These are phyloP conservation scores for Podarcis muralis DNA, from an alignment of 2,113 vertebrate genomes.

Conservation along the genomic window DNA sequence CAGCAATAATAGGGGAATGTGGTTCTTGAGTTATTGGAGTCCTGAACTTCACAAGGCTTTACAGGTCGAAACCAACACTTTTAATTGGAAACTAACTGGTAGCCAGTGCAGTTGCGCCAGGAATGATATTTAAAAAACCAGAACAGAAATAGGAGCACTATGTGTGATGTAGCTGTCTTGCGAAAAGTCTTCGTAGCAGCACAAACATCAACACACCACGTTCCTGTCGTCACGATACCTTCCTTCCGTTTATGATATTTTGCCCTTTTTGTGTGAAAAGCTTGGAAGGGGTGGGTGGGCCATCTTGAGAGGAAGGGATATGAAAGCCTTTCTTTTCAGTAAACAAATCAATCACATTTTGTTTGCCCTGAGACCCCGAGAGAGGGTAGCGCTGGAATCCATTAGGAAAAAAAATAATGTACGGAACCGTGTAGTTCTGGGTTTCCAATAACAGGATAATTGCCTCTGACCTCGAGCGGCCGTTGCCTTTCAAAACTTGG, in stretches of 20 bases:
- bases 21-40: too few species aligned
- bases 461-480: not conserved
- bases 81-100: not conserved
- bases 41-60: not conserved
- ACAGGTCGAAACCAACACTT: not conserved
- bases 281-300: not conserved
- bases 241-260: not conserved
- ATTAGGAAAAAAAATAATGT: not conserved
- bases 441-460: not conserved
- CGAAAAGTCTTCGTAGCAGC: not conserved
- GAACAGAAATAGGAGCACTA: too few species aligned
- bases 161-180: too few species aligned
- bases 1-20: too few species aligned
- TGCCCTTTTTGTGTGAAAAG: not conserved
- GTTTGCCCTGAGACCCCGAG: not conserved
- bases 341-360: constrained; percentile 8
- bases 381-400: not conserved
- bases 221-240: not conserved
- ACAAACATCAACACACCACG: too few species aligned
- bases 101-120: too few species aligned
- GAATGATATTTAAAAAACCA: too few species aligned
- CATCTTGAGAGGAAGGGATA: not conserved
- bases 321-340: not conserved
- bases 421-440: not conserved
- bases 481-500: not conserved